Conservation (phyloP, 2,113 vertebrate species). For the Neotragus moschatus region DNA sequence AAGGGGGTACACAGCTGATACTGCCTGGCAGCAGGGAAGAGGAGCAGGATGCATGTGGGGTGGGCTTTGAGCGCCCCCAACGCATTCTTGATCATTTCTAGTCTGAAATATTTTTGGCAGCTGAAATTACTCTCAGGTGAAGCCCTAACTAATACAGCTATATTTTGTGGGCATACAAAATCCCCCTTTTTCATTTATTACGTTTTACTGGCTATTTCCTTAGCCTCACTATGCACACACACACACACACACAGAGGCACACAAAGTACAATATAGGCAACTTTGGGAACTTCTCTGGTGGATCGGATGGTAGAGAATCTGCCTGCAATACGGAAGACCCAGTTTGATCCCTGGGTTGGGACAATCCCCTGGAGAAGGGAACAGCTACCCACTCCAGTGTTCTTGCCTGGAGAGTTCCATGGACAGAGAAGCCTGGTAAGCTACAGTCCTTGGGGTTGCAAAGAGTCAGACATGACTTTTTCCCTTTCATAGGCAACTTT, state of each 20-base stretch:
- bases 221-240: background rate
- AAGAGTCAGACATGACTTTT: background rate
- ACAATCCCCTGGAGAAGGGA: background rate
- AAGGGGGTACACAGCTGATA: background rate
- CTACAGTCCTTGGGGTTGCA: background rate
- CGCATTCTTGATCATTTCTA: background rate
- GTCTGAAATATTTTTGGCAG: background rate
- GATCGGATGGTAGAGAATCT: background rate
- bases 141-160: background rate
- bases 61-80: background rate
- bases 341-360: background rate
- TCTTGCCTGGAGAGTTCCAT: background rate
- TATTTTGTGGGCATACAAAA: background rate
- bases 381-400: background rate
- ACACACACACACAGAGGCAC: background rate
- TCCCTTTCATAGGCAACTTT: background rate
- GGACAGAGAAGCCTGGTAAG: background rate
- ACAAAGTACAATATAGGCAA: background rate
- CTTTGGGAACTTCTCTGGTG: background rate
- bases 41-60: too few relatives aligned
- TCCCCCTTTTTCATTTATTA: background rate
- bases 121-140: background rate
- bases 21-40: background rate
- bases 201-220: background rate
- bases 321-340: background rate